A percentile compares a stretch with the other conserved stretches of the same genome.
Evolutionary conservation across 1,140 invertebrate species (phyloP).

Genomic region (Drosophila lacertosa): DNA sequence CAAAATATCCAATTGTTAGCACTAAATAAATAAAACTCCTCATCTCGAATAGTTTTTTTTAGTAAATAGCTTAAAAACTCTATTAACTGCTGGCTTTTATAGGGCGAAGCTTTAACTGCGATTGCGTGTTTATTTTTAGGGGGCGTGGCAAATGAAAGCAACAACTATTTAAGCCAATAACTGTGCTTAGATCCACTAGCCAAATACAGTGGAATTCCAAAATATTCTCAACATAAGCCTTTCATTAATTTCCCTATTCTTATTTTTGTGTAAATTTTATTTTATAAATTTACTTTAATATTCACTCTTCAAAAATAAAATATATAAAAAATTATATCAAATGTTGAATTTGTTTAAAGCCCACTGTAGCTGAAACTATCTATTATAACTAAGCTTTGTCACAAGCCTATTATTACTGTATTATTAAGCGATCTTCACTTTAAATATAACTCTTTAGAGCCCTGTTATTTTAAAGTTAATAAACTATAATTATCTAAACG

Average conservation of each 20-base stretch:
- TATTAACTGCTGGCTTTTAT: slow-evolving; percentile 8
- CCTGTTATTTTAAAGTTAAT: not conserved
- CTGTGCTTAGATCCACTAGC: not conserved
- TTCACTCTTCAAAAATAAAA: too few relatives aligned
- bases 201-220: not conserved
- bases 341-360: too few relatives aligned
- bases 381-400: not conserved
- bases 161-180: not conserved
- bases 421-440: not conserved
- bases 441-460: not conserved
- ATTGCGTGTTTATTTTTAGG: not conserved
- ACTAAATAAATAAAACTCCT: not conserved
- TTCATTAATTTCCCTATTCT: too few relatives aligned
- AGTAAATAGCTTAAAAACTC: not conserved
- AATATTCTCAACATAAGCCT: too few relatives aligned
- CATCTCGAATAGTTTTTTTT: slow-evolving; percentile 6
- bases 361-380: too few relatives aligned
- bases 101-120: not conserved
- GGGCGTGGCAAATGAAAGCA: slow-evolving; percentile 5
- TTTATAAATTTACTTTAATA: too few relatives aligned
- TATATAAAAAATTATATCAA: too few relatives aligned
- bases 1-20: not conserved
- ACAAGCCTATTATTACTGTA: not conserved
- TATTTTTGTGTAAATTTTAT: too few relatives aligned
- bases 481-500: not conserved